Evolutionary conservation across 2,888 invertebrate species (phyloP).

Genomic region (Tridacna crocea): DNA sequence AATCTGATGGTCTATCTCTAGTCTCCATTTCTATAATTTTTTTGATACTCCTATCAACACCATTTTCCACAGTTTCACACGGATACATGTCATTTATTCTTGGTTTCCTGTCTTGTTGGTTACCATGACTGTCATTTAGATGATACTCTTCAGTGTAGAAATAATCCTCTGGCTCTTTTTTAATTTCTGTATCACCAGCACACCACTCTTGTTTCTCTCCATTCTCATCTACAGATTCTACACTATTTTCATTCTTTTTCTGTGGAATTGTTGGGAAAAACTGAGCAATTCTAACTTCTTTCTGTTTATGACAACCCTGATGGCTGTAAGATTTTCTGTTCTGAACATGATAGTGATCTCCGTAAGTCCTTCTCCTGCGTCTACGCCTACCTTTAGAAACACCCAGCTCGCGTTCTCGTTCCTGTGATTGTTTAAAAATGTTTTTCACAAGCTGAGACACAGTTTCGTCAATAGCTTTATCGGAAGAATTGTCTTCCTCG

Average conservation of each 20-base stretch:
- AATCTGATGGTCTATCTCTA: neutral
- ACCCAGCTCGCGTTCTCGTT: slow-evolving; percentile 25
- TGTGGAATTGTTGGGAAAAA: slow-evolving; percentile 9
- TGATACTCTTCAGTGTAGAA: neutral
- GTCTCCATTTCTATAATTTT: slow-evolving; percentile 26
- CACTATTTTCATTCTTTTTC: neutral
- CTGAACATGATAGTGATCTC: neutral
- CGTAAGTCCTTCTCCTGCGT: neutral
- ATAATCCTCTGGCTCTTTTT: slow-evolving; percentile 2
- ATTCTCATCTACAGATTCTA: neutral
- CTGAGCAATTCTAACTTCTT: slow-evolving; percentile 15
- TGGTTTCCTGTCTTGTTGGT: neutral
- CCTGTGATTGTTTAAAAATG: slow-evolving; percentile 41
- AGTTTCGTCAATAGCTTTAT: slow-evolving; percentile 39
- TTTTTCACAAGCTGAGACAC: slow-evolving; percentile 46
- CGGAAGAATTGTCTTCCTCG: neutral
- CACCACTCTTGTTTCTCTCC: neutral
- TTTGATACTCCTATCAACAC: slow-evolving; percentile 17
- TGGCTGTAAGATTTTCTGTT: neutral
- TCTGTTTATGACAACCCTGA: neutral
- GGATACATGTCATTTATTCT: neutral
- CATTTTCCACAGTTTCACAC: slow-evolving; percentile 1
- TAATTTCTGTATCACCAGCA: neutral
- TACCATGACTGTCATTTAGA: neutral
- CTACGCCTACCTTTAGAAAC: neutral